Conservation (phyloP, 2,113 vertebrate species). For the Acanthochromis polyacanthus region DNA sequence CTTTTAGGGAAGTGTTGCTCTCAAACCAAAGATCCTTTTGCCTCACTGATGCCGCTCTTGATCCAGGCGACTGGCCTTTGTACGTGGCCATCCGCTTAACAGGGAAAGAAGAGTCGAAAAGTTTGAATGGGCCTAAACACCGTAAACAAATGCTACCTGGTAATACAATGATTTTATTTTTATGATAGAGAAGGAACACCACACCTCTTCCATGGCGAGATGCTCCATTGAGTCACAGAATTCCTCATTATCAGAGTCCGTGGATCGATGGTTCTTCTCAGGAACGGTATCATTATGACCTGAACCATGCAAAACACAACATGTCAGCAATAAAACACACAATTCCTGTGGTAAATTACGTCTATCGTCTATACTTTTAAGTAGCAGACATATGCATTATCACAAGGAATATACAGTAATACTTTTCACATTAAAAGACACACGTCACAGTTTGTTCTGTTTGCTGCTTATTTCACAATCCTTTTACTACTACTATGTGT, state of each 20-base stretch:
- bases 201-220: slow-evolving; percentile 90
- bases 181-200: neutral
- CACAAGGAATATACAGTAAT: neutral
- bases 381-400: neutral
- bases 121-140: neutral
- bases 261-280: slow-evolving; percentile 82
- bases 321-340: neutral
- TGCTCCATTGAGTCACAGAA: slow-evolving; percentile 96
- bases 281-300: slow-evolving; percentile 69
- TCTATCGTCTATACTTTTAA: neutral
- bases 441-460: too few relatives aligned
- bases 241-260: slow-evolving; percentile 93
- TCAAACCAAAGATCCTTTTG: slow-evolving; percentile 71
- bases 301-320: slow-evolving; percentile 25
- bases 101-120: neutral
- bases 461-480: neutral
- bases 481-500: neutral
- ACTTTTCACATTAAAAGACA: neutral
- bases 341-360: neutral
- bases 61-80: slow-evolving; percentile 35
- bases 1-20: slow-evolving; percentile 84
- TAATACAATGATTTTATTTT: neutral
- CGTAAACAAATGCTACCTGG: neutral
- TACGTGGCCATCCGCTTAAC: slow-evolving; percentile 43
- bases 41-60: slow-evolving; percentile 37